Evolutionary conservation across 1,140 invertebrate species (phyloP), one percentile per base, ranked within the genome.

Genomic region (Heliconius hewitsoni): DNA sequence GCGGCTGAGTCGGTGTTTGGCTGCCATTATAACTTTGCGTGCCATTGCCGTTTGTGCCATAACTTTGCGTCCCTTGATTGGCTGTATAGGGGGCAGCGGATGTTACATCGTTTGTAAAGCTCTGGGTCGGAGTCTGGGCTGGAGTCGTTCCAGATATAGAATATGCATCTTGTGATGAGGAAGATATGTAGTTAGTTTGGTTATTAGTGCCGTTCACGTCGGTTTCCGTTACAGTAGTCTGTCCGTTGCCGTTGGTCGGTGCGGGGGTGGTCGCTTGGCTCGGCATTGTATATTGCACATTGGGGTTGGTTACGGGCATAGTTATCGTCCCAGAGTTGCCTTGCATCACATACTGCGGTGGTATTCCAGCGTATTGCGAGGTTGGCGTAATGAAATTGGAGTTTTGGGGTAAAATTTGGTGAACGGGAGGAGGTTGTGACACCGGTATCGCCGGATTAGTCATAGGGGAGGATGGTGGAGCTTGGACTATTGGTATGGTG

Each of bases 401-500:
- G 39, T 90, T 92, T 77, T 92, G 90, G 9, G 88, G 89, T 1
- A 93, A 66, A 37, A 94, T 85, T 82, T 93, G 93, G 52, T 92
- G 91, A 9, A 93, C 82, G 4, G 87, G 87, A 46, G 85, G 89
- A 6, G 86, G 84, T 83, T 89, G 90, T 0, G 89, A 84, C 1
- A 82, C 86, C 0, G 90, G 81, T 81, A 89, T 85, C 6, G 80
- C 74, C 72, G 91, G 86, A 52, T 89, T 89, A 4, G 91, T 83
- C 85, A 94, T 82, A 0, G 91, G 91, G 1, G 93, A 93, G 0
- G 90, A 86, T 0, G 90, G 84, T 1, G 89, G 87, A 0, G 91
- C 90, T 84, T 94, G 93, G 8, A 94, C 91, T 50, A 94, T 91
- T 0, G 93, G 93, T 30, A 94, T 94, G 1, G 88, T 88, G n/a